A percentile compares a stretch with the other conserved stretches of the same genome.
These are phyloP conservation scores for Folsomia manolachei DNA, from an alignment of 2,888 invertebrate genomes.

Conservation along the genomic window DNA sequence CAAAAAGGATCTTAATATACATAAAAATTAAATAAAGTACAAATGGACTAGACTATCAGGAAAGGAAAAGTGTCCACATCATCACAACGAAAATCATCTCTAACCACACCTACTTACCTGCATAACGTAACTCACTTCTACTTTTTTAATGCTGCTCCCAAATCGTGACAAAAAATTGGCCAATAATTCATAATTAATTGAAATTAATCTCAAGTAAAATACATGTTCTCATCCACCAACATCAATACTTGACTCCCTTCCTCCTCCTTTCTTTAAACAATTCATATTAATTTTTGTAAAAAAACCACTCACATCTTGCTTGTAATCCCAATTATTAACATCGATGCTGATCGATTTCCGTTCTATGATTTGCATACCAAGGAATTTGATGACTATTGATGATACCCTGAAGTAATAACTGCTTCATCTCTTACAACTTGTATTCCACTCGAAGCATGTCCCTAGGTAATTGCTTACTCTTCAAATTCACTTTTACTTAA, in stretches of 20 bases:
- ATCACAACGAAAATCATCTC: too few relatives aligned
- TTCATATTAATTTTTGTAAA: neutral
- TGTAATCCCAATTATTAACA: neutral
- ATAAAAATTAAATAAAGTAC: neutral
- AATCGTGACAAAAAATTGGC: conserved; percentile 24
- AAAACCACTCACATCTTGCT: neutral
- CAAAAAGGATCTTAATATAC: neutral
- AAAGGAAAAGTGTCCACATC: neutral
- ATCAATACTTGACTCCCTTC: too few relatives aligned
- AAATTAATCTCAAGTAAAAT: conserved; percentile 17
- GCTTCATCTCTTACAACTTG: neutral
- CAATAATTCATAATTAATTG: conserved; percentile 29
- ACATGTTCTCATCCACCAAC: neutral
- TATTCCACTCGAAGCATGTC: neutral
- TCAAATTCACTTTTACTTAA: neutral
- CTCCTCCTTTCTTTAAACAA: neutral
- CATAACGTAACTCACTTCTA: neutral
- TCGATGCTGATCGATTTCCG: neutral
- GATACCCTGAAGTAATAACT: neutral
- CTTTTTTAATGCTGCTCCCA: conserved; percentile 16
- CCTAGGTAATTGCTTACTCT: neutral
- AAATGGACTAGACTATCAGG: neutral
- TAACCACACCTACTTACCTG: too few relatives aligned
- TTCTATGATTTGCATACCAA: neutral
- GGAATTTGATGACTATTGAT: neutral